These are phyloP conservation scores for Anoncus sp. DNA, from an alignment of 2,888 invertebrate species.

Conservation along the genomic window DNA sequence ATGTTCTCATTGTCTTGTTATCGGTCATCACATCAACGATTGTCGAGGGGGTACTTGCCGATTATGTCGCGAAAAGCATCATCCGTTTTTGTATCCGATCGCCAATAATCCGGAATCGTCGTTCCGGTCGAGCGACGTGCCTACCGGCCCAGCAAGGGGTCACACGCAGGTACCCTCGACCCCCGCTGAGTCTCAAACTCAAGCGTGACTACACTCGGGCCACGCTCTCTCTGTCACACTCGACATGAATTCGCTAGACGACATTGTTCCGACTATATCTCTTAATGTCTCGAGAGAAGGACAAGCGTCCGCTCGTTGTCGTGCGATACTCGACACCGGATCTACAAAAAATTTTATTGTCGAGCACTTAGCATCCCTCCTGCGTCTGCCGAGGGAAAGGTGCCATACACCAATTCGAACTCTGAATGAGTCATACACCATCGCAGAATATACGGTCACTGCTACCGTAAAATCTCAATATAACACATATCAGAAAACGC, in stretches of 20 bases:
- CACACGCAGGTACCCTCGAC: too few relatives aligned
- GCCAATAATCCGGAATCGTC: too few relatives aligned
- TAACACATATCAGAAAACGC: conserved; percentile 19
- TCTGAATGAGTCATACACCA: conserved; percentile 6
- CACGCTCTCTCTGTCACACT: too few relatives aligned
- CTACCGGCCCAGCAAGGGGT: too few relatives aligned
- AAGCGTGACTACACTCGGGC: too few relatives aligned
- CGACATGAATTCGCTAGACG: too few relatives aligned
- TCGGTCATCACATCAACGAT: not conserved
- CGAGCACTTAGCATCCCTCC: not conserved
- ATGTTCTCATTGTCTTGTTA: not conserved
- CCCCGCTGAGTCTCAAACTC: too few relatives aligned
- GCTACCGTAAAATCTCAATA: conserved; percentile 23
- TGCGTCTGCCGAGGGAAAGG: not conserved
- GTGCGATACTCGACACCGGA: conserved; percentile 11
- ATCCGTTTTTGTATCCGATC: not conserved
- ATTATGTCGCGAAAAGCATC: not conserved
- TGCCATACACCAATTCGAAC: conserved; percentile 10
- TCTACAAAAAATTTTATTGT: conserved; percentile 26
- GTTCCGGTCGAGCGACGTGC: too few relatives aligned
- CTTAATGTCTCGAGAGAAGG: too few relatives aligned
- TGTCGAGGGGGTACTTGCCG: not conserved
- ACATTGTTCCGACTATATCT: too few relatives aligned
- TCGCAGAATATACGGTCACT: conserved; percentile 15
- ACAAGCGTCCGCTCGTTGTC: too few relatives aligned